phyloP scores from a whole-genome alignment of 2,113 vertebrate species.

The Sminthopsis crassicaudata region DNA sequence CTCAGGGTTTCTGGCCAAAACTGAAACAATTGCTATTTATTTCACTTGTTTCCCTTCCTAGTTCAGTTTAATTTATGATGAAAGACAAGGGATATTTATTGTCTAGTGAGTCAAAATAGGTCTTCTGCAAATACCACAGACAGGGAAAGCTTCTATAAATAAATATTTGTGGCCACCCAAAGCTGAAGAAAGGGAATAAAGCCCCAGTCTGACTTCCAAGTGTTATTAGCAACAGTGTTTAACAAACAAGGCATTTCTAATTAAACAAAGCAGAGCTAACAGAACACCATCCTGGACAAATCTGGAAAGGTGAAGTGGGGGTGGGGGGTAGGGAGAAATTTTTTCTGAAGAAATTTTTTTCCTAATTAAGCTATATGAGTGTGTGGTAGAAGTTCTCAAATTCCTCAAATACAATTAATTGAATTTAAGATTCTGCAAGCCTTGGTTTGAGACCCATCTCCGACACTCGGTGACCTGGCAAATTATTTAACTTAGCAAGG shows the following conservation, averaged over 20 bases:
- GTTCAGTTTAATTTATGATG: not conserved
- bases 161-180: slow-evolving; percentile 11
- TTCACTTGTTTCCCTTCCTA: no score
- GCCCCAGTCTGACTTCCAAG: not conserved
- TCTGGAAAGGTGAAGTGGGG: not conserved
- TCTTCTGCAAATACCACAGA: slow-evolving; percentile 38
- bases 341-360: not conserved
- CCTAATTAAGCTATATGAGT: not conserved
- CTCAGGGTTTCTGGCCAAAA: no score
- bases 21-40: no score
- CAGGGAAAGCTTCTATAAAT: not conserved
- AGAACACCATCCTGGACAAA: not conserved
- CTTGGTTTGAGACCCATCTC: not conserved
- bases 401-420: not conserved
- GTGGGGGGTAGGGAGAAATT: not conserved
- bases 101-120: not conserved
- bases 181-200: not conserved
- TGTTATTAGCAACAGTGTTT: not conserved
- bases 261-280: not conserved
- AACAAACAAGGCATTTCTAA: not conserved
- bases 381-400: not conserved
- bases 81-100: not conserved
- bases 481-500: not conserved
- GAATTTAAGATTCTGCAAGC: not conserved
- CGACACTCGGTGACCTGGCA: not conserved